A percentile compares a stretch with the other conserved stretches of the same genome.
These are phyloP conservation scores for Balanococcus diminutus DNA, from an alignment of 2,888 invertebrate genomes.

Conservation along the genomic window DNA sequence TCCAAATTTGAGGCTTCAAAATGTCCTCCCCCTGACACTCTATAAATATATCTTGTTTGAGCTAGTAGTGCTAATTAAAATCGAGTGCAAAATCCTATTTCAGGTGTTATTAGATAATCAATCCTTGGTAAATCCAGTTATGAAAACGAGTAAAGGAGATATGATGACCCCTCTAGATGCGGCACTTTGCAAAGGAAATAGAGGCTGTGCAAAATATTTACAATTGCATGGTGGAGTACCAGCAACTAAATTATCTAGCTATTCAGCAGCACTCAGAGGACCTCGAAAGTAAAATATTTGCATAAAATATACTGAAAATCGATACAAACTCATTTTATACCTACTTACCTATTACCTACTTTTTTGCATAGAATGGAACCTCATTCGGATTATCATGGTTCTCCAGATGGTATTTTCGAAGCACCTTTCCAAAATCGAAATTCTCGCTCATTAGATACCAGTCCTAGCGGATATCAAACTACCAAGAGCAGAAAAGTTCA, in stretches of 20 bases:
- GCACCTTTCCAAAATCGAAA: conserved; percentile 10
- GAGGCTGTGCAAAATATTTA: conserved; percentile 90
- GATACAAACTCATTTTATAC: not conserved
- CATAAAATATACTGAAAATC: not conserved
- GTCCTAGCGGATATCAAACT: conserved; percentile 46
- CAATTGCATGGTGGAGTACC: conserved; percentile 89
- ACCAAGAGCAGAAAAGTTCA: conserved; percentile 50
- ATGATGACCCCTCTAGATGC: conserved; percentile 91
- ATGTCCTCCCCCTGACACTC: too few relatives aligned
- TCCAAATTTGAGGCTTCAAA: too few relatives aligned
- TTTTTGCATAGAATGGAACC: conserved; percentile 23
- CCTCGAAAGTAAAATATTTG: conserved; percentile 41
- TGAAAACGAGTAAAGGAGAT: conserved; percentile 81
- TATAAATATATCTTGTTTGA: too few relatives aligned
- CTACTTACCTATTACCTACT: not conserved
- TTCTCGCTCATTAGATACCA: conserved; percentile 45
- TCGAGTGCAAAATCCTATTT: not conserved
- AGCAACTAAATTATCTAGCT: conserved; percentile 69
- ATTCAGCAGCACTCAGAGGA: conserved; percentile 55
- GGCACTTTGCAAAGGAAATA: conserved; percentile 82
- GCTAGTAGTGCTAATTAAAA: too few relatives aligned
- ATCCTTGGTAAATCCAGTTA: conserved; percentile 83
- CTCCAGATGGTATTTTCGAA: conserved; percentile 46
- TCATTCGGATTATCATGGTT: conserved; percentile 49
- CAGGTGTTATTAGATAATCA: conserved; percentile 80